A percentile compares a stretch with the other conserved stretches of the same genome.
Conservation (phyloP, 1,140 invertebrate species). For the Pomacea maculata region DNA sequence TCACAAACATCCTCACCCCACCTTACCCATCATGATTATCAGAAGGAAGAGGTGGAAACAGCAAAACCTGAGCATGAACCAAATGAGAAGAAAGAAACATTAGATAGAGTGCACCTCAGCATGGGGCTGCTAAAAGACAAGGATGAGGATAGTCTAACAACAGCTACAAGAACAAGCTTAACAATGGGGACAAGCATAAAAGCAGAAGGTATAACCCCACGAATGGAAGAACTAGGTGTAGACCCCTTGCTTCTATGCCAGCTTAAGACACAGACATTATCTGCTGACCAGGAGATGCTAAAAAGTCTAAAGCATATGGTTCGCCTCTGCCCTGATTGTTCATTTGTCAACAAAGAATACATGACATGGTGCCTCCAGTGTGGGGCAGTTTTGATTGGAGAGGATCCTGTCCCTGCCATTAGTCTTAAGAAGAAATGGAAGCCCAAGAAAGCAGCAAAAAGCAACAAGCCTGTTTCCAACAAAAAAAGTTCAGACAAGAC, state of each 20-base stretch:
- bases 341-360: conserved; percentile 51
- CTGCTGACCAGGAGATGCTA: conserved; percentile 22
- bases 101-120: no score
- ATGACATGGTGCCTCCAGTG: conserved; percentile 59
- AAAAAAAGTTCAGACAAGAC: not conserved
- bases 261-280: conserved; percentile 16
- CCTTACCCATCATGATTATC: not conserved
- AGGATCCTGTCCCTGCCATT: conserved; percentile 45
- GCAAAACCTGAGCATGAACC: conserved; percentile 4
- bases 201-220: conserved; percentile 55
- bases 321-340: conserved; percentile 56
- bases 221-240: conserved; percentile 50
- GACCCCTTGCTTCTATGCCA: conserved; percentile 23
- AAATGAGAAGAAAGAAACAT: conserved; percentile 6
- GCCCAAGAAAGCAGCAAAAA: not conserved
- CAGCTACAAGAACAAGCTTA: conserved; percentile 35
- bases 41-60: conserved; percentile 2
- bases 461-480: not conserved
- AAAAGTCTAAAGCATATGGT: conserved; percentile 38
- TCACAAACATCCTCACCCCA: not conserved
- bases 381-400: conserved; percentile 58
- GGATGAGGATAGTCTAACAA: conserved; percentile 30
- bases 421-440: conserved; percentile 15
- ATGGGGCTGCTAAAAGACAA: not conserved
- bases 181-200: conserved; percentile 41